phyloP scores from a whole-genome alignment of 2,113 vertebrate species.

The Acrocephalus kingi region DNA sequence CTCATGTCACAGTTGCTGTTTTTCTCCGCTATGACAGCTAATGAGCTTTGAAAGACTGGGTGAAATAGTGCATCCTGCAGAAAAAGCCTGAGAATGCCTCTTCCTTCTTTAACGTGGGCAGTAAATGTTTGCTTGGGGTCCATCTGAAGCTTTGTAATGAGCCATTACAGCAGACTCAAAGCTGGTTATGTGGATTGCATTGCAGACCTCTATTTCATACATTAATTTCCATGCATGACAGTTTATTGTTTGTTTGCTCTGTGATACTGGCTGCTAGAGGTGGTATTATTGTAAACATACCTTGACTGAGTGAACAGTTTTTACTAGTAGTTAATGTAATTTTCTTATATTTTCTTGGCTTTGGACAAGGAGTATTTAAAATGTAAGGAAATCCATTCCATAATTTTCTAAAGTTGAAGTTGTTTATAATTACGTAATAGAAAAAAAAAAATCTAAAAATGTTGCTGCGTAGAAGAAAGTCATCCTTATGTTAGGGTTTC shows the following conservation, averaged over 20 bases:
- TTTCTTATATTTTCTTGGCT: not conserved
- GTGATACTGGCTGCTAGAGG: not conserved
- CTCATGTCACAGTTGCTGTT: conserved; percentile 71
- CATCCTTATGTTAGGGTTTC: not conserved
- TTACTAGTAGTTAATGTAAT: not conserved
- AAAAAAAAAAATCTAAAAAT: not conserved
- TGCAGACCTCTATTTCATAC: conserved; percentile 22
- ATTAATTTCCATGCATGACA: conserved; percentile 38
- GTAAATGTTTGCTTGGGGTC: conserved; percentile 47
- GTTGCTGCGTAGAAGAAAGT: not conserved
- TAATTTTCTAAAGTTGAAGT: not conserved
- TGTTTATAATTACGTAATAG: not conserved
- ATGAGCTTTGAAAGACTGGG: conserved; percentile 58
- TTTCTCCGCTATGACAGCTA: conserved; percentile 66
- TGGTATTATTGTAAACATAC: not conserved
- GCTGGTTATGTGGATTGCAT: not conserved
- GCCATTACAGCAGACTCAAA: not conserved
- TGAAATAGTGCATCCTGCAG: conserved; percentile 43
- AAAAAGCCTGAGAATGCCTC: conserved; percentile 29
- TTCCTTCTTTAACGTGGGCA: not conserved
- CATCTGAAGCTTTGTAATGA: not conserved
- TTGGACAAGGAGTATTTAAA: not conserved
- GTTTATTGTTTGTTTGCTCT: conserved; percentile 8
- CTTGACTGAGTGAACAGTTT: not conserved
- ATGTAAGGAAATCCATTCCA: not conserved